Evolutionary conservation across 1,140 invertebrate genomes (phyloP).

Genomic region (Aphidius ervi): DNA sequence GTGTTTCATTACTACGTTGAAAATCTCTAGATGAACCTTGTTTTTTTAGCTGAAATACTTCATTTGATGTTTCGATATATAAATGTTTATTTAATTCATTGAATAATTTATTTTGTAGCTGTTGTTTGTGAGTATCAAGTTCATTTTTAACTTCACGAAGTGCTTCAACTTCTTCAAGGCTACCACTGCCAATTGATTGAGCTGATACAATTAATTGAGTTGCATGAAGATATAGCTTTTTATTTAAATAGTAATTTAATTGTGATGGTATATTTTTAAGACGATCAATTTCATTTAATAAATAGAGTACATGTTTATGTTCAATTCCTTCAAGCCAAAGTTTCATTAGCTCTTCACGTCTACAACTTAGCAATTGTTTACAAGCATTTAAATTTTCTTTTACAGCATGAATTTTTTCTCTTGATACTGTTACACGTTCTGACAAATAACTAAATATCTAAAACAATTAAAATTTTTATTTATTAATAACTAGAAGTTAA

Average conservation of each 20-base stretch:
- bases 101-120: slow-evolving; percentile 66
- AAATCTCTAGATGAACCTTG: slow-evolving; percentile 61
- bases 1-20: slow-evolving; percentile 53
- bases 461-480: slow-evolving; percentile 42
- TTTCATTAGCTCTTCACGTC: slow-evolving; percentile 88
- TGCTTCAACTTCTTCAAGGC: slow-evolving; percentile 74
- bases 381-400: slow-evolving; percentile 88
- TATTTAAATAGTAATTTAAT: slow-evolving; percentile 64
- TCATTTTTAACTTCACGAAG: slow-evolving; percentile 72
- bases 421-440: slow-evolving; percentile 69
- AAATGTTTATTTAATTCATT: slow-evolving; percentile 73
- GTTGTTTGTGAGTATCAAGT: slow-evolving; percentile 68
- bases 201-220: slow-evolving; percentile 74
- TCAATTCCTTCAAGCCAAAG: slow-evolving; percentile 90
- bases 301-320: slow-evolving; percentile 82
- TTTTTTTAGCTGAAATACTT: slow-evolving; percentile 55
- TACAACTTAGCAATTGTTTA: slow-evolving; percentile 84
- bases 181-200: slow-evolving; percentile 64
- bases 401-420: slow-evolving; percentile 77
- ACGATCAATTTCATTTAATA: slow-evolving; percentile 84
- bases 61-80: slow-evolving; percentile 64
- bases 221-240: slow-evolving; percentile 83
- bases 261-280: slow-evolving; percentile 75
- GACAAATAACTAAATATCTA: slow-evolving; percentile 76
- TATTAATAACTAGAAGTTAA: slow-evolving; percentile 10